phyloP scores from a whole-genome alignment of 64 coral and sea anemone species.

The Cladopsammia gracilis region DNA sequence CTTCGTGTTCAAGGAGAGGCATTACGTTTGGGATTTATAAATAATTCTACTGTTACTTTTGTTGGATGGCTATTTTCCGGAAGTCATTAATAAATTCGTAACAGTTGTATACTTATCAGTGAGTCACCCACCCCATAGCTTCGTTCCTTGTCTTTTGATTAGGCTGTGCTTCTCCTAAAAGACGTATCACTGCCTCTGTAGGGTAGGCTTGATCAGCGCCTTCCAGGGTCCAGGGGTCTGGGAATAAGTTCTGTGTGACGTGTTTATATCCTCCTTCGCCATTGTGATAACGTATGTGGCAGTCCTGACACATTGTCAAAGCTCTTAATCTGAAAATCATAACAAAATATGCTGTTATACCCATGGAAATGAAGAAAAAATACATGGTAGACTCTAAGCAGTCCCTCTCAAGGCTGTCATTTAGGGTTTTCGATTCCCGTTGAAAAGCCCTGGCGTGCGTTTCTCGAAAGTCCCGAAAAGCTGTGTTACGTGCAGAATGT shows the following conservation, averaged over 20 bases:
- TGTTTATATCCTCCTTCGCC: constrained; percentile 69
- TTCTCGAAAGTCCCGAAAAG: no score
- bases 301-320: constrained; percentile 88
- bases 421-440: no score
- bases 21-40: no score
- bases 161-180: constrained; percentile 91
- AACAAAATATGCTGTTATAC: not conserved
- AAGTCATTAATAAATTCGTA: no score
- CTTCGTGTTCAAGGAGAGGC: no score
- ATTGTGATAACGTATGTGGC: constrained; percentile 75
- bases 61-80: no score
- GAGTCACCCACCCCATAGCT: constrained; percentile 81
- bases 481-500: no score
- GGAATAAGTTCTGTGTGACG: constrained; percentile 88
- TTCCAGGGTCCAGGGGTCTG: constrained; percentile 87
- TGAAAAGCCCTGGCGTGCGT: no score
- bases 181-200: constrained; percentile 85
- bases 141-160: constrained; percentile 79
- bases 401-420: no score
- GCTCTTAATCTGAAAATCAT: constrained; percentile 35
- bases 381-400: no score
- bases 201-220: constrained; percentile 85
- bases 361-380: not conserved
- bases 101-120: not conserved
- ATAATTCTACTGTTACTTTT: no score